Base-by-base conservation (phyloP, 2,888 invertebrate species). In the Dromius quadrimaculatus region DNA sequence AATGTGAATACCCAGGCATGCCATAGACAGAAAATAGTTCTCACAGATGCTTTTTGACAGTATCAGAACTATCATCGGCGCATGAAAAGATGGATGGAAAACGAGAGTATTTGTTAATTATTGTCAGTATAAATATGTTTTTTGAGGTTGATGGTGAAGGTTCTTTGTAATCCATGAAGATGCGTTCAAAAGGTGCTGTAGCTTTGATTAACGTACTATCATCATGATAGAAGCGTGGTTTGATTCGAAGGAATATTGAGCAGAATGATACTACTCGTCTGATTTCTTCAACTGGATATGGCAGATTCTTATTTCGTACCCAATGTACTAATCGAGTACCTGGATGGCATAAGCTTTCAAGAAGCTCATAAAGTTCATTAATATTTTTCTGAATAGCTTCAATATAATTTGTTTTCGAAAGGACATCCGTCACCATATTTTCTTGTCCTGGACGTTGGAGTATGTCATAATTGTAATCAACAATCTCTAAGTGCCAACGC, bases 1-100 rank as follows among this genome's bases (percentile, higher is more conserved):
- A 72, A 69, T 75, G 74, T 20, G 75, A 71, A 41, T 50, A 74
- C n/a, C 68, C 36, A 5, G 74, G 74, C n/a, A 71, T 64, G 6
- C 74, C 74, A 63, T 74, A 75, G 2, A 73, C 57, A 6, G 73
- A 74, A 57, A 75, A 75, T 3, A 73, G 57, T 8, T 54, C 1
- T 23, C 23, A 41, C 11, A 74, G 41, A 63, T 71, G 62, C 23
- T 63, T 50, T 13, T 74, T 73, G 2, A 73, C 73, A 36, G 72
- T 72, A 2, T 34, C 23, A 11, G 73, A 20, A n/a, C 72, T 71
- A 28, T 66, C 22, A 28, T 74, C 71, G 22, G 63, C 17, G 54
- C 72, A 73, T n/a, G 72, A 64, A 62, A 47, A 74, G 5, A 72
- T 72, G 22, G 72, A 74, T n/a, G 73, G 68, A 28, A 28, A 28